These are phyloP conservation scores for Lamproptera curius DNA, from an alignment of 2,888 invertebrate species.

Conservation along the genomic window DNA sequence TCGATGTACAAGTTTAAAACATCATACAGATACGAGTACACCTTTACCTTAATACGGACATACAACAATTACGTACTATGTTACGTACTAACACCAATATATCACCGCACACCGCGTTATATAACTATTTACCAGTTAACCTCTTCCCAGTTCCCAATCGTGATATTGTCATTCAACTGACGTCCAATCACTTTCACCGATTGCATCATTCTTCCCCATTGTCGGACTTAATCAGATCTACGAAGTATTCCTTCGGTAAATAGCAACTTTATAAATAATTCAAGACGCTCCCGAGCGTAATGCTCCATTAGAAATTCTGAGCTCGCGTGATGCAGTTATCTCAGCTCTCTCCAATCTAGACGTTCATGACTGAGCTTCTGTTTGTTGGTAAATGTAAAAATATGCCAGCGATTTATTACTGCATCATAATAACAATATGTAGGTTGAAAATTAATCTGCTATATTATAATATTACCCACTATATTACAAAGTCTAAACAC, in stretches of 20 bases:
- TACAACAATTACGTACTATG: too few species aligned
- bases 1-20: too few species aligned
- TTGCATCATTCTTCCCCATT: conserved; percentile 9
- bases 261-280: conserved; percentile 20
- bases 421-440: too few species aligned
- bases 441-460: too few species aligned
- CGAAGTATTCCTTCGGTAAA: conserved; percentile 13
- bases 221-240: conserved; percentile 6
- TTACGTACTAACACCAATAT: too few species aligned
- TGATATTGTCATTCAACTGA: background rate
- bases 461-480: too few species aligned
- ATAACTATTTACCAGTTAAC: background rate
- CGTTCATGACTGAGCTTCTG: conserved; percentile 19
- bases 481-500: too few species aligned
- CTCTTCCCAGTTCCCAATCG: background rate
- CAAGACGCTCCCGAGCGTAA: conserved; percentile 18
- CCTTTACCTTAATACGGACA: too few species aligned
- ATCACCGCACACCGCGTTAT: too few species aligned
- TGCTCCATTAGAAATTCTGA: conserved; percentile 57
- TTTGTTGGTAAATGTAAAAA: too few species aligned
- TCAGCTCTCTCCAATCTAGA: conserved; percentile 24
- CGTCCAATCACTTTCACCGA: conserved; percentile 10
- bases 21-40: too few species aligned
- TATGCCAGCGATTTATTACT: too few species aligned
- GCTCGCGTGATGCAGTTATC: conserved; percentile 47